Evolutionary conservation across 92 coral and sea anemone genomes (phyloP).

Genomic region (Parazoanthus darwini): DNA sequence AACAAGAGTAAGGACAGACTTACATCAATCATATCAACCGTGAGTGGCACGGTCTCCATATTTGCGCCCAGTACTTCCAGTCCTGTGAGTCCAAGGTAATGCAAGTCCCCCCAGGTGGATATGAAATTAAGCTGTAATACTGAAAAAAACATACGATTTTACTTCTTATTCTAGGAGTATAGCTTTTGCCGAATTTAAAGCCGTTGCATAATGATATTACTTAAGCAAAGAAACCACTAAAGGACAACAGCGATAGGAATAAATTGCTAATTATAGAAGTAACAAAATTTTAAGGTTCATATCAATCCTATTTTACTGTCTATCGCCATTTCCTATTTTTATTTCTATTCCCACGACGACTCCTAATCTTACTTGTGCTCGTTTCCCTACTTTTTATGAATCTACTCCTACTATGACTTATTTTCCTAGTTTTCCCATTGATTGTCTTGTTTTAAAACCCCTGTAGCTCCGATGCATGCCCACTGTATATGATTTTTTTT

Average conservation of each 20-base stretch:
- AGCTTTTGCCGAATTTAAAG: neutral
- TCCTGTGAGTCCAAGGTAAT: slow-evolving; percentile 93
- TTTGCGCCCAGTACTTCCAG: slow-evolving; percentile 71
- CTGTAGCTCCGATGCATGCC: neutral
- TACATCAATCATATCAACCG: slow-evolving; percentile 80
- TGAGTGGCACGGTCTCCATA: slow-evolving; percentile 66
- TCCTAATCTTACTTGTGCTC: neutral
- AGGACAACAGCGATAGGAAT: neutral
- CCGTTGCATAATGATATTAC: neutral
- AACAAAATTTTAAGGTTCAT: no score
- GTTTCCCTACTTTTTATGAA: neutral
- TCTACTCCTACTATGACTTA: neutral
- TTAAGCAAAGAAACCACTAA: no score
- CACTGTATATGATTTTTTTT: no score
- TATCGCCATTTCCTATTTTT: no score
- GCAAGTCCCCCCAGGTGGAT: slow-evolving; percentile 93
- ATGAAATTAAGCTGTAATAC: slow-evolving; percentile 84
- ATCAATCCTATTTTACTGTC: no score
- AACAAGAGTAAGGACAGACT: neutral
- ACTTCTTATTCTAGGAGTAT: neutral
- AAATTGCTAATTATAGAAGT: no score
- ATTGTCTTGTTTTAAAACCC: neutral
- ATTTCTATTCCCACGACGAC: no score
- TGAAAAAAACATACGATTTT: slow-evolving; percentile 24
- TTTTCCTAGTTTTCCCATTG: neutral